Evolutionary conservation across 2,888 invertebrate species (phyloP).

Genomic region (Ferrisia virgata): DNA sequence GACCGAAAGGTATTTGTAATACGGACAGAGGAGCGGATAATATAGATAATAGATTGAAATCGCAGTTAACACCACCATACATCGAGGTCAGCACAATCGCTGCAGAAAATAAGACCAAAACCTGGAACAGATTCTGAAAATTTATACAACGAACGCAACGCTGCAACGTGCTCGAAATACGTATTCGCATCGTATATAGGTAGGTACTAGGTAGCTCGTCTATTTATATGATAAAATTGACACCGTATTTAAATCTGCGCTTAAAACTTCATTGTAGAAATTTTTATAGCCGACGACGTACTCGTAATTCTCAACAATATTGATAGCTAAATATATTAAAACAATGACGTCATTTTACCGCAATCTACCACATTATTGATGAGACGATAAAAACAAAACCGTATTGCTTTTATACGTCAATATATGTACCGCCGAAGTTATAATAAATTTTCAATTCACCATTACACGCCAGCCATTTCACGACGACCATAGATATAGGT

Average conservation of each 20-base stretch:
- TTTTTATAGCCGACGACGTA: neutral
- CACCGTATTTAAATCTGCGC: neutral
- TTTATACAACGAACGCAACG: neutral
- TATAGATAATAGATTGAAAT: slow-evolving; percentile 51
- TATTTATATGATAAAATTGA: neutral
- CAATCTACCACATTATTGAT: neutral
- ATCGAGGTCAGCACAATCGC: slow-evolving; percentile 47
- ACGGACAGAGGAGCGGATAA: slow-evolving; percentile 55
- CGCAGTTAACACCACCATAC: slow-evolving; percentile 52
- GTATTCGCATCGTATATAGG: neutral
- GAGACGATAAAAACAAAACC: slow-evolving; percentile 16
- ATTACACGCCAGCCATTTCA: neutral
- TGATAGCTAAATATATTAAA: neutral
- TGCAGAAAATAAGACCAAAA: neutral
- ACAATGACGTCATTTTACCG: slow-evolving; percentile 20
- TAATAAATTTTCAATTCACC: neutral
- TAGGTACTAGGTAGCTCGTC: too few relatives aligned
- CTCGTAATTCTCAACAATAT: neutral
- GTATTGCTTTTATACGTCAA: neutral
- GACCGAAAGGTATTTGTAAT: slow-evolving; percentile 61
- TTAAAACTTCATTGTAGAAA: neutral
- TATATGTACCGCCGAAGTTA: neutral
- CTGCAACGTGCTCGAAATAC: neutral
- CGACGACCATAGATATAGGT: neutral
- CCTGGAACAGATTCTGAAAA: slow-evolving; percentile 27